Base-by-base conservation (phyloP, 2,797 vertebrate genomes). In the Falco biarmicus region DNA sequence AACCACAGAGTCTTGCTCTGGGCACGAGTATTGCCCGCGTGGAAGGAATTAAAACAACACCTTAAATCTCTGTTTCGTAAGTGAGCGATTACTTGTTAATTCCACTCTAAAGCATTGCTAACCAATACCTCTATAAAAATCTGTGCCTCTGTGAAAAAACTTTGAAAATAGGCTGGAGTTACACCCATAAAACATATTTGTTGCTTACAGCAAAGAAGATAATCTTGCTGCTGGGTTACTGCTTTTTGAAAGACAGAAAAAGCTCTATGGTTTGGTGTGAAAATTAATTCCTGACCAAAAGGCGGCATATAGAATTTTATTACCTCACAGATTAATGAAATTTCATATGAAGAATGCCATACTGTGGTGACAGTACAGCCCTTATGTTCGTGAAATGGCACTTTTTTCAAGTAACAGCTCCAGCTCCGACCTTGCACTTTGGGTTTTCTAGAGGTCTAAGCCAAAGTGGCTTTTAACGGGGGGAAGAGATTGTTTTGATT, bases 391-490 rank as follows among this genome's bases (percentile, higher is more conserved):
- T 45, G 80, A 90, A 96, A 90, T 91, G 69, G 54, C 77, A 41
- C 54, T 91, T 96, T 93, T 88, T 93, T 94, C 56, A 87, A 86
- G 66, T 83, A 79, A 96, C 77, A 81, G 83, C 65, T 85, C 84
- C 70, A 73, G 63, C 28, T 45, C 65, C 0, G 71, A 60, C 91
- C 64, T 86, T 87, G 89, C 73, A 59, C 84, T 96, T 94, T 13
- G 69, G 68, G 5, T 81, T 93, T 96, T 32, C 66, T 87, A n/a
- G 53, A 94, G 28, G 94, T 89, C 60, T 70, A 92, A 97, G 97
- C 79, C 93, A 97, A 96, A 97, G 76, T 95, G 85, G 84, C 81
- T 96, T 97, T 96, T 96, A 95, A 79, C 66, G 66, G 60, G 73
- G 43, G 69, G 63, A 93, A 74, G 92, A 96, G 77, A 94, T 87